phyloP scores from a whole-genome alignment of 2,888 invertebrate genomes.

The Biston stratarius region DNA sequence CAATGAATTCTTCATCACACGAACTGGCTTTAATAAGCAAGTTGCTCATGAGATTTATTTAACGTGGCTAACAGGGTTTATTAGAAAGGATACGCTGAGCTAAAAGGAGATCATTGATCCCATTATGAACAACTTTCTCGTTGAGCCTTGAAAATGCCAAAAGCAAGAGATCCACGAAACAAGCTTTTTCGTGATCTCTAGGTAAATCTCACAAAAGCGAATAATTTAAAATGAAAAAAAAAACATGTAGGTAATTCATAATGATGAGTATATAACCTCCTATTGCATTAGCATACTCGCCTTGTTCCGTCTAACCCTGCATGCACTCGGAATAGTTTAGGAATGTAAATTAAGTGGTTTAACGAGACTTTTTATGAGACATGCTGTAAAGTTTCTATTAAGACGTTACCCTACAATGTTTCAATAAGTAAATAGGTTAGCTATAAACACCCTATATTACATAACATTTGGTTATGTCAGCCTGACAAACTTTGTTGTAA shows the following conservation, averaged over 20 bases:
- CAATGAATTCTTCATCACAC: constrained; percentile 66
- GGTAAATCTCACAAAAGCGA: no score
- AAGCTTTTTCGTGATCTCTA: no score
- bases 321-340: constrained; percentile 10
- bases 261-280: no score
- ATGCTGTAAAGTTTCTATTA: constrained; percentile 8
- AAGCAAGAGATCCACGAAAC: no score
- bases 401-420: not conserved
- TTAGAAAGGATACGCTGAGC: not conserved
- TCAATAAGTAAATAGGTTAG: not conserved
- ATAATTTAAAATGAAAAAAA: no score
- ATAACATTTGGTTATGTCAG: no score
- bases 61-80: constrained; percentile 23
- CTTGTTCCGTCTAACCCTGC: not conserved
- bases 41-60: constrained; percentile 21
- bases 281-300: no score
- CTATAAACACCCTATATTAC: not conserved
- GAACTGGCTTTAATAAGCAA: constrained; percentile 48
- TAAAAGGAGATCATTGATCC: not conserved
- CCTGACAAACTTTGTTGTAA: no score
- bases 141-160: not conserved
- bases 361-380: constrained; percentile 13
- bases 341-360: constrained; percentile 22
- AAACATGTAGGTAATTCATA: no score
- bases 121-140: not conserved